These are phyloP conservation scores for Incurvaria masculella DNA, from an alignment of 2,888 invertebrate genomes.

Conservation along the genomic window DNA sequence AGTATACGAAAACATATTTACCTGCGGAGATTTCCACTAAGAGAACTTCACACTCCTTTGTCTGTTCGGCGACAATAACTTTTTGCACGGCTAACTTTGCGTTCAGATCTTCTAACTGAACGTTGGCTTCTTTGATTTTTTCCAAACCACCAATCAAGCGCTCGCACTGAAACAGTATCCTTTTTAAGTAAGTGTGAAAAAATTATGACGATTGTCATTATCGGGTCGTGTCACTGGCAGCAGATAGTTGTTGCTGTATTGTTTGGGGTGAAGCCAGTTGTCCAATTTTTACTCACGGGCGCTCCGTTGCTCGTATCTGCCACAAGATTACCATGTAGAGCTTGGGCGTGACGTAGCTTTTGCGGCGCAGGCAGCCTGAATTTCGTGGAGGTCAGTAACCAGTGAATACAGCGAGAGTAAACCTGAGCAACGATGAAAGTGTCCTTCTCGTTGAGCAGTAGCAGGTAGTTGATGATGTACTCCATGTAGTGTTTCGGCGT, in stretches of 20 bases:
- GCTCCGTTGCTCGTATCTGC: too few species aligned
- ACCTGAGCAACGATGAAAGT: too few species aligned
- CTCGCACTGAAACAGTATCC: slow-evolving; percentile 61
- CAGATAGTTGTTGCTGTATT: too few species aligned
- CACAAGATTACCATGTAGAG: slow-evolving; percentile 91
- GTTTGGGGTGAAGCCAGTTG: too few species aligned
- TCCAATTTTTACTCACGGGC: too few species aligned
- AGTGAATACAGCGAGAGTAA: too few species aligned
- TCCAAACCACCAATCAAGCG: slow-evolving; percentile 66
- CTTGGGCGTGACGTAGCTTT: slow-evolving; percentile 88
- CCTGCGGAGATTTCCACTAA: slow-evolving; percentile 71
- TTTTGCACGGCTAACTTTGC: slow-evolving; percentile 78
- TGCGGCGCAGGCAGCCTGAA: slow-evolving; percentile 67
- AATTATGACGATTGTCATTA: too few species aligned
- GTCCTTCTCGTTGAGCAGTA: too few species aligned
- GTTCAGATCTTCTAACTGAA: slow-evolving; percentile 76
- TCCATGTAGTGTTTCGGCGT: too few species aligned
- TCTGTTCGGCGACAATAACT: slow-evolving; percentile 77
- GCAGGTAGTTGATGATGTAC: too few species aligned
- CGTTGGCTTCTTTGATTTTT: slow-evolving; percentile 87
- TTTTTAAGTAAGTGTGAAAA: too few species aligned
- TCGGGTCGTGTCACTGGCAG: too few species aligned
- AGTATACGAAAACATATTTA: slow-evolving; percentile 16
- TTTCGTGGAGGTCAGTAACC: slow-evolving; percentile 71
- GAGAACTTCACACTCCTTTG: slow-evolving; percentile 75